A percentile compares a stretch with the other conserved stretches of the same genome.
phyloP scores from a whole-genome alignment of 2,888 invertebrate species.

The Strigamia transsilvanica region DNA sequence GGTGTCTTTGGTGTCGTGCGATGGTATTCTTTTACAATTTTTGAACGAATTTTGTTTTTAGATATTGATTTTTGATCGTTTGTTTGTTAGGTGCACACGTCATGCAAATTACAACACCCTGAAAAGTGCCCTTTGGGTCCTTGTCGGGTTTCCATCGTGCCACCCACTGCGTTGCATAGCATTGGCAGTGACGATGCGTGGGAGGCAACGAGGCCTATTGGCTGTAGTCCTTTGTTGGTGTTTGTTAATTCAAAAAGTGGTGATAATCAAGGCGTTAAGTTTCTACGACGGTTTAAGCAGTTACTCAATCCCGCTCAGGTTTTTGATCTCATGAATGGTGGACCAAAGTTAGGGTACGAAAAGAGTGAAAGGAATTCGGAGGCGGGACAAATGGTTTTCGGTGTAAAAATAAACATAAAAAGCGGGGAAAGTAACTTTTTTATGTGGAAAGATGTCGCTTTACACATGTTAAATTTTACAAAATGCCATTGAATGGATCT shows the following conservation, averaged over 20 bases:
- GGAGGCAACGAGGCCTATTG: slow-evolving; percentile 78
- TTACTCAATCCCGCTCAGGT: slow-evolving; percentile 96
- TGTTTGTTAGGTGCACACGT: slow-evolving; percentile 78
- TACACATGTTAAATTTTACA: too few species aligned
- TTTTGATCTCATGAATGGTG: slow-evolving; percentile 90
- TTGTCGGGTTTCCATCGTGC: slow-evolving; percentile 89
- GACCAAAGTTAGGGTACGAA: slow-evolving; percentile 78
- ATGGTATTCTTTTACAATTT: slow-evolving; percentile 65
- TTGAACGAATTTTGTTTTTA: slow-evolving; percentile 54
- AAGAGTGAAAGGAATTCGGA: too few species aligned
- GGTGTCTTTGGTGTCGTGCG: slow-evolving; percentile 94
- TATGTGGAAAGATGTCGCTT: too few species aligned
- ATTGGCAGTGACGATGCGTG: slow-evolving; percentile 88
- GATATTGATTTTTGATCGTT: slow-evolving; percentile 49
- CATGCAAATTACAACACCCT: slow-evolving; percentile 81
- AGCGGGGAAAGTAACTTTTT: too few species aligned
- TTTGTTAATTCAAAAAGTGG: slow-evolving; percentile 98
- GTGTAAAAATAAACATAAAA: too few species aligned
- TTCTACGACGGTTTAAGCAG: slow-evolving; percentile 92
- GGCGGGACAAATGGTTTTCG: too few species aligned
- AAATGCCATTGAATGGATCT: too few species aligned
- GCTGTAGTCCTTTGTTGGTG: slow-evolving; percentile 84
- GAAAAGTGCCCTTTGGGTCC: slow-evolving; percentile 86
- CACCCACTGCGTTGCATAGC: slow-evolving; percentile 90
- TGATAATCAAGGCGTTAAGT: slow-evolving; percentile 97